Conservation (phyloP, 2,113 vertebrate species). For the Syrmaticus mikado region DNA sequence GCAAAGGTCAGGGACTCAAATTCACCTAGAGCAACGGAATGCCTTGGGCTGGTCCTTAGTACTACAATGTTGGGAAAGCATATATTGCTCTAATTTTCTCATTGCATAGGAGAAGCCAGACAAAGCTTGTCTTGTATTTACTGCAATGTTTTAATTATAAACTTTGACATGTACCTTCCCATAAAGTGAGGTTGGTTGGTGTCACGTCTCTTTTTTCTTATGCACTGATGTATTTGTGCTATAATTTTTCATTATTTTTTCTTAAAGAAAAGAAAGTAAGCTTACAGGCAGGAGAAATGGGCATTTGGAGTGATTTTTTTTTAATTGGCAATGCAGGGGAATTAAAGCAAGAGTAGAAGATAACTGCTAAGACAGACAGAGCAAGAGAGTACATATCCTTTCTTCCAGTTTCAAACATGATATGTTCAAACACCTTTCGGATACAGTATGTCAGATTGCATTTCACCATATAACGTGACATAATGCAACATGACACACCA, state of each 20-base stretch:
- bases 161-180: not conserved
- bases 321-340: constrained; percentile 5
- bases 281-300: not conserved
- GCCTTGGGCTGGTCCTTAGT: not conserved
- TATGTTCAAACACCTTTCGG: constrained; percentile 67
- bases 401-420: constrained; percentile 54
- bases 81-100: not conserved
- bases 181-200: not conserved
- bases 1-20: not conserved
- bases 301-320: not conserved
- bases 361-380: constrained; percentile 28
- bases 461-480: constrained; percentile 53
- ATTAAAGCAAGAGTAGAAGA: constrained; percentile 60
- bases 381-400: not conserved
- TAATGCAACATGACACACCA: constrained; percentile 53
- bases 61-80: not conserved
- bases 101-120: not conserved
- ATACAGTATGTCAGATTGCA: constrained; percentile 61
- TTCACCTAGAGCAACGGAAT: not conserved
- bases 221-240: not conserved
- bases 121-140: not conserved
- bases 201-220: not conserved
- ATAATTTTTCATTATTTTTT: not conserved
- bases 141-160: not conserved
- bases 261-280: constrained; percentile 1